A percentile compares a stretch with the other conserved stretches of the same genome.
phyloP scores from a whole-genome alignment of 2,113 vertebrate species.

The Phasianus colchicus region DNA sequence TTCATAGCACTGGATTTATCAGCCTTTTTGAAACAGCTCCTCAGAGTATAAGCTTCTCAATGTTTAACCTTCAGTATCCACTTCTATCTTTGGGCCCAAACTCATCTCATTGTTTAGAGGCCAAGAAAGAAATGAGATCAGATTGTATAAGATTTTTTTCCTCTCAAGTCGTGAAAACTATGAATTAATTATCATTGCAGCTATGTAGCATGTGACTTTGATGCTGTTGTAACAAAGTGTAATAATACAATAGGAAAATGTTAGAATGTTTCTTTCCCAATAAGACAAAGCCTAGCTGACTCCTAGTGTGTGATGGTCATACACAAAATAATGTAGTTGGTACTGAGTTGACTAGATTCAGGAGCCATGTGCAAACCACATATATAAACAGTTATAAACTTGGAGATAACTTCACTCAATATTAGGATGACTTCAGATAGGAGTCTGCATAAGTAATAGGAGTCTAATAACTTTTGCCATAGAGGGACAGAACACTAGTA shows the following conservation, averaged over 20 bases:
- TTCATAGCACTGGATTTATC: background rate
- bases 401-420: background rate
- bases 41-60: background rate
- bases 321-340: background rate
- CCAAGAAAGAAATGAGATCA: background rate
- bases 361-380: background rate
- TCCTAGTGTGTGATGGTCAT: fast-evolving
- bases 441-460: background rate
- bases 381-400: background rate
- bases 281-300: background rate
- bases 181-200: constrained; percentile 1
- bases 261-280: background rate
- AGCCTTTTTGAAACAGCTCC: background rate
- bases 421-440: background rate
- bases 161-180: background rate
- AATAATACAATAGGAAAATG: background rate
- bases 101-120: background rate
- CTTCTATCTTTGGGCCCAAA: background rate
- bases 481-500: background rate
- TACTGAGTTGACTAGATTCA: background rate
- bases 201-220: background rate
- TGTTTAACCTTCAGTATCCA: background rate
- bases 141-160: background rate
- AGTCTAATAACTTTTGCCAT: background rate
- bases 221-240: background rate